These are phyloP conservation scores for Phacellophora camtschatica DNA, from an alignment of 30 jellyfish, hydroid and myxozoan species.

Conservation along the genomic window DNA sequence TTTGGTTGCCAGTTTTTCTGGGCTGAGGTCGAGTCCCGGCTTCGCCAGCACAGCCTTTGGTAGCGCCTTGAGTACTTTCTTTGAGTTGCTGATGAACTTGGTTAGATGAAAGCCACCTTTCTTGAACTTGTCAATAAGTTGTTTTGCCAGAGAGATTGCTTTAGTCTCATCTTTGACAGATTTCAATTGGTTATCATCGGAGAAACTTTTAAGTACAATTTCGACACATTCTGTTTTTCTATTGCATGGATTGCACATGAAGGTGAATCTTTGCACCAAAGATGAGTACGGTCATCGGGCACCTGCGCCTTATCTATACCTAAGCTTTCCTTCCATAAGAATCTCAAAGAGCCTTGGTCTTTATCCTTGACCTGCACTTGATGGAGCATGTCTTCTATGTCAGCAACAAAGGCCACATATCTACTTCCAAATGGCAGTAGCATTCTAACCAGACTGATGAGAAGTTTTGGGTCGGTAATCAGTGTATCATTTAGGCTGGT, in stretches of 20 bases:
- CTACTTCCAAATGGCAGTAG: background rate
- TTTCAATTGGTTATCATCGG: slow-evolving; percentile 29
- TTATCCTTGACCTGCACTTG: background rate
- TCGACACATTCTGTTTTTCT: background rate
- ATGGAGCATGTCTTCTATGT: slow-evolving; percentile 36
- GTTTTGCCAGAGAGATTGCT: slow-evolving; percentile 2
- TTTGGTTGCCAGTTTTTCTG: background rate
- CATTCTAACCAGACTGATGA: background rate
- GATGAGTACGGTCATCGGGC: background rate
- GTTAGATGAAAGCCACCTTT: slow-evolving; percentile 62
- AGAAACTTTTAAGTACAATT: background rate
- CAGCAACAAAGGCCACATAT: background rate
- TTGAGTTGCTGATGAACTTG: background rate
- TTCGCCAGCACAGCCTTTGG: background rate
- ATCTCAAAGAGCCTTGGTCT: background rate
- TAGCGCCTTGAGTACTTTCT: background rate
- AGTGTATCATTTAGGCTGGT: background rate
- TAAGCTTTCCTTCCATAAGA: background rate
- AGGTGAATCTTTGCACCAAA: background rate
- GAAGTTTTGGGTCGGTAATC: background rate
- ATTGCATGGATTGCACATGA: background rate
- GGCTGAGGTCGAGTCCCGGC: background rate
- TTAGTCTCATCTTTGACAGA: background rate
- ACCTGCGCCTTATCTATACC: background rate
- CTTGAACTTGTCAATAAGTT: background rate